Conservation (phyloP, 2,888 invertebrate genomes). For the Digitonthophagus gazella region DNA sequence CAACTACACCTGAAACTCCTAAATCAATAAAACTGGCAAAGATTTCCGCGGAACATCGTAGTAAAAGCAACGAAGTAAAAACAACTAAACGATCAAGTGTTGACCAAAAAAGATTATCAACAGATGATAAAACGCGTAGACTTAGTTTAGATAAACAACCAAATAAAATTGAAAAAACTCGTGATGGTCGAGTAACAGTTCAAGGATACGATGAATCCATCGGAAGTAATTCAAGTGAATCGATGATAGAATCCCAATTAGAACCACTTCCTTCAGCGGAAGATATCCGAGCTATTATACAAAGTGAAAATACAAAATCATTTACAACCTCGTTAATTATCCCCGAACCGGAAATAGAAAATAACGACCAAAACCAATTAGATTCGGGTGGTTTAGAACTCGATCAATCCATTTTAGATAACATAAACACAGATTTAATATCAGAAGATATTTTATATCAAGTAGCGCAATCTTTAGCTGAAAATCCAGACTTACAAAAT, state of each 20-base stretch:
- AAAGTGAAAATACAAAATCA: conserved; percentile 45
- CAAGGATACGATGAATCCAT: conserved; percentile 28
- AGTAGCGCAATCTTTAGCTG: conserved; percentile 68
- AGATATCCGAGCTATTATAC: conserved; percentile 46
- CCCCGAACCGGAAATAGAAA: conserved; percentile 28
- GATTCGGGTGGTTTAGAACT: conserved; percentile 59
- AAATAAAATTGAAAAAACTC: not conserved
- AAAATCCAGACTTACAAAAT: conserved; percentile 66
- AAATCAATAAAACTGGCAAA: conserved; percentile 43
- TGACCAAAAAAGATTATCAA: conserved; percentile 26
- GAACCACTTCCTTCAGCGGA: conserved; percentile 41
- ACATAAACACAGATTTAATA: conserved; percentile 64
- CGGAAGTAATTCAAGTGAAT: conserved; percentile 32
- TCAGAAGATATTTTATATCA: conserved; percentile 71
- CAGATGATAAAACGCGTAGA: conserved; percentile 20
- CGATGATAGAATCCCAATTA: conserved; percentile 27
- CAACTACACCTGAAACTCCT: conserved; percentile 32
- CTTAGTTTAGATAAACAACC: conserved; percentile 21
- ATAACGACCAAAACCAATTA: conserved; percentile 46
- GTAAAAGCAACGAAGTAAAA: conserved; percentile 41
- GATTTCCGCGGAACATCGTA: conserved; percentile 43
- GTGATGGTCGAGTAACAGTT: conserved; percentile 24
- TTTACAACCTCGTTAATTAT: conserved; percentile 38
- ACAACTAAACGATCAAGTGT: conserved; percentile 34
- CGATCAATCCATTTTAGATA: conserved; percentile 58